A percentile compares a stretch with the other conserved stretches of the same genome.
Evolutionary conservation across 2,797 vertebrate genomes (phyloP).

Genomic region (Sarcophilus harrisii): DNA sequence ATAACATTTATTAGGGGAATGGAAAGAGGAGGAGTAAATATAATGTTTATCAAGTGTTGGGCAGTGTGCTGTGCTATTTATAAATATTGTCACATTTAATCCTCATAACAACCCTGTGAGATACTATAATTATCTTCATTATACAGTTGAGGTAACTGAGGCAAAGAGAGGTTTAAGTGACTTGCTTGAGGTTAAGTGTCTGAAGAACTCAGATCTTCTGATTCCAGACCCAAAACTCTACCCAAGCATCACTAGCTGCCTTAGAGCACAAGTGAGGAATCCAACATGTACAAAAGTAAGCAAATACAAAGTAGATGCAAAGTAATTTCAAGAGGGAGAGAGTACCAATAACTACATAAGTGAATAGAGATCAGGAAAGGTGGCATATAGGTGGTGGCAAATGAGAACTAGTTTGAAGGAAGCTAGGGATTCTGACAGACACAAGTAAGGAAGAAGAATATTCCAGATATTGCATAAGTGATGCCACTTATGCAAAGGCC

Average conservation of each 20-base stretch:
- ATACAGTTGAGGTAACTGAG: not conserved
- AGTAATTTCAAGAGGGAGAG: not conserved
- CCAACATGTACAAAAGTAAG: not conserved
- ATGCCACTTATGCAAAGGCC: not conserved
- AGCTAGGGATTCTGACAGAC: not conserved
- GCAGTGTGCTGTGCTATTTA: not conserved
- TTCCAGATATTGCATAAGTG: not conserved
- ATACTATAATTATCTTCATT: not conserved
- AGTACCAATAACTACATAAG: not conserved
- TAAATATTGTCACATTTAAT: not conserved
- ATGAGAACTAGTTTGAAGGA: not conserved
- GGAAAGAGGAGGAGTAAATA: not conserved
- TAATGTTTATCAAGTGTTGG: not conserved
- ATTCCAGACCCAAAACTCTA: not conserved
- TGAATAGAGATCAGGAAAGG: not conserved
- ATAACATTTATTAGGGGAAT: not conserved
- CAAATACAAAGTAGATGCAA: not conserved
- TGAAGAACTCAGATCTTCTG: not conserved
- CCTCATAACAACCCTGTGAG: not conserved
- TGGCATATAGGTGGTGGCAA: not conserved
- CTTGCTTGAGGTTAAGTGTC: not conserved
- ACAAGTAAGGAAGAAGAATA: not conserved
- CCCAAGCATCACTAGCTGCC: not conserved
- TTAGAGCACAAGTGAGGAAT: not conserved
- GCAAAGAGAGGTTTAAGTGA: not conserved